Evolutionary conservation across 1,140 invertebrate genomes (phyloP), one percentile per base, ranked within the genome.

Genomic region (Drosophila nigromelanica): DNA sequence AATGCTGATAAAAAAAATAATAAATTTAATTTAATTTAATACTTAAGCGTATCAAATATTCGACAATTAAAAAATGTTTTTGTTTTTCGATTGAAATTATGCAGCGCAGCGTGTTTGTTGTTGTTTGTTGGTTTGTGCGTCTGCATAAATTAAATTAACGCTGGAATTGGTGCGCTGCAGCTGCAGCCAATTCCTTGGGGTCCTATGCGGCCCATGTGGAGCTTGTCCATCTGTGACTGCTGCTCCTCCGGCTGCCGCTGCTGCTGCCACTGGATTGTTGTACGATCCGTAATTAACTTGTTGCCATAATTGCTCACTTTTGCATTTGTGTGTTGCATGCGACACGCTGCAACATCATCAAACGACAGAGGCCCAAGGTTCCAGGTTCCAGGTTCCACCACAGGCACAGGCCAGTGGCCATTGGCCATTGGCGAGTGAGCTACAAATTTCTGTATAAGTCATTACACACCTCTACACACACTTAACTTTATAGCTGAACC

Each of bases 81-180:
- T 77, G 59, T 71, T 62, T 79, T 56, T 63, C 55, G 30, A 40
- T 30, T 61, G 10, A 73, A 69, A 62, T 77, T 69, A 66, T 73
- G 50, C 73, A 60, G 62, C 51, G 6, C 33, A 35, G 8, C 33
- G 30, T 47, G 61, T 18, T 21, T 59, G 39, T 45, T 35, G 1
- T 50, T 63, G 59, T 51, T 15, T 35, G 27, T 58, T 50, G 37
- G 51, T 50, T 68, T 66, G 59, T 66, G 45, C 51, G 45, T 14
- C 43, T 80, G 77, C 72, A 85, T 85, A 85, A 79, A 85, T 83
- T 82, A 78, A 83, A 74, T 81, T 77, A 74, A 67, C 43, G 52
- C 66, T 59, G 43, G 14, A 40, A 64, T 33, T 43, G 21, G 42
- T 24, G 21, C 45, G 50, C 40, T 55, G 66, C 43, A 69, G 71